These are phyloP conservation scores for Hestina assimilis DNA, from an alignment of 1,140 invertebrate species.

Conservation along the genomic window DNA sequence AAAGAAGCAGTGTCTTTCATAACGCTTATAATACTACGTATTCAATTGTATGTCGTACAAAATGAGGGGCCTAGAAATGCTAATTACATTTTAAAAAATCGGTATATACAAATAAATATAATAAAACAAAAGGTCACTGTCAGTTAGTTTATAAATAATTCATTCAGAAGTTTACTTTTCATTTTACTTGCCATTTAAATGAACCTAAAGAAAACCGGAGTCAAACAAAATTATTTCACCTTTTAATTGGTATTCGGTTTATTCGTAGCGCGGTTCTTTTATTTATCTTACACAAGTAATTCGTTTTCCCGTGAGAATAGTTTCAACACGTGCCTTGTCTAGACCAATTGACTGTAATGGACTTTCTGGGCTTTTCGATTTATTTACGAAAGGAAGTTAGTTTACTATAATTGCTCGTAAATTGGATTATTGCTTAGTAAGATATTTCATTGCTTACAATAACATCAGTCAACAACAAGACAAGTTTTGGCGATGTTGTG, in stretches of 20 bases:
- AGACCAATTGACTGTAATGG: constrained; percentile 50
- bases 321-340: constrained; percentile 64
- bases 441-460: neutral
- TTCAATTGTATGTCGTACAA: too few relatives aligned
- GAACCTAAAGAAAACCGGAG: neutral
- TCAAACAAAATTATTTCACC: constrained; percentile 8
- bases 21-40: too few relatives aligned
- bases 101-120: neutral
- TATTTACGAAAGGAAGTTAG: constrained; percentile 25
- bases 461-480: neutral
- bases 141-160: neutral
- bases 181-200: neutral
- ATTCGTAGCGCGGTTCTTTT: constrained; percentile 47
- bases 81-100: neutral
- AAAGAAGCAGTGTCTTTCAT: too few relatives aligned
- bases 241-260: constrained; percentile 61
- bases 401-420: constrained; percentile 3
- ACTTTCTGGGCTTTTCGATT: constrained; percentile 28
- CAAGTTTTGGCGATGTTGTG: too few relatives aligned
- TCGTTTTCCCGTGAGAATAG: constrained; percentile 69
- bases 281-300: constrained; percentile 62
- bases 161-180: neutral
- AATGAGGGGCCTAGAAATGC: too few relatives aligned
- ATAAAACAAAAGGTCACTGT: neutral
- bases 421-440: constrained; percentile 15